Conservation (phyloP, 2,113 vertebrate species). For the Noturus placidus region DNA sequence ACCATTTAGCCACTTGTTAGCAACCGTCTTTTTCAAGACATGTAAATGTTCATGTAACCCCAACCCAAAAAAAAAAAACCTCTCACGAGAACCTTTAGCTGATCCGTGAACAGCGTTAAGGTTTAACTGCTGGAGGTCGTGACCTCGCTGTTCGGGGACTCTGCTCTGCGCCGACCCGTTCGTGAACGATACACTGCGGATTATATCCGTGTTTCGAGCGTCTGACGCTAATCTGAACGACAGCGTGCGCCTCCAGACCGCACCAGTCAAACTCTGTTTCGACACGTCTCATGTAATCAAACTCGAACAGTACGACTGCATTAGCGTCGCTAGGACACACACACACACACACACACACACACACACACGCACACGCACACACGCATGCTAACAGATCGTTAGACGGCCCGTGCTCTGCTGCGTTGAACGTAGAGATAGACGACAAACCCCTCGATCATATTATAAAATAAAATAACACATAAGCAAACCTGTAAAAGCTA, state of each 20-base stretch:
- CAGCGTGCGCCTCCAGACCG: slow-evolving; percentile 70
- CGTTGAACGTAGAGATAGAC: no score
- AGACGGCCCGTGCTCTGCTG: no score
- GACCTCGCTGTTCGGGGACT: slow-evolving; percentile 60
- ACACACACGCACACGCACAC: no score
- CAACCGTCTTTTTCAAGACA: no score
- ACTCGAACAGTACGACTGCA: slow-evolving; percentile 63
- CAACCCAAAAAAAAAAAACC: background rate
- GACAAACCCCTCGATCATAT: no score
- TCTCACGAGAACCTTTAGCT: background rate
- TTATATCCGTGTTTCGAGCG: slow-evolving; percentile 68
- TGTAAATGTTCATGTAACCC: no score
- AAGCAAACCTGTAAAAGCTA: background rate
- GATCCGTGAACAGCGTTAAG: background rate
- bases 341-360: background rate
- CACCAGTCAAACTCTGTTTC: slow-evolving; percentile 74
- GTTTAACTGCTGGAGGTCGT: slow-evolving; percentile 44
- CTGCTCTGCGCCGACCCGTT: slow-evolving; percentile 69
- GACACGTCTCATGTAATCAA: slow-evolving; percentile 71
- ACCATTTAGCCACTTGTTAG: no score
- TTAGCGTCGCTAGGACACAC: background rate
- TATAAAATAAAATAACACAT: background rate
- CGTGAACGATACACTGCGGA: slow-evolving; percentile 60
- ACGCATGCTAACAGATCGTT: background rate
- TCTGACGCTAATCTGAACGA: slow-evolving; percentile 68